Evolutionary conservation across 2,888 invertebrate species (phyloP), one percentile per base, ranked within the genome.

Genomic region (Ennomos erosarius): DNA sequence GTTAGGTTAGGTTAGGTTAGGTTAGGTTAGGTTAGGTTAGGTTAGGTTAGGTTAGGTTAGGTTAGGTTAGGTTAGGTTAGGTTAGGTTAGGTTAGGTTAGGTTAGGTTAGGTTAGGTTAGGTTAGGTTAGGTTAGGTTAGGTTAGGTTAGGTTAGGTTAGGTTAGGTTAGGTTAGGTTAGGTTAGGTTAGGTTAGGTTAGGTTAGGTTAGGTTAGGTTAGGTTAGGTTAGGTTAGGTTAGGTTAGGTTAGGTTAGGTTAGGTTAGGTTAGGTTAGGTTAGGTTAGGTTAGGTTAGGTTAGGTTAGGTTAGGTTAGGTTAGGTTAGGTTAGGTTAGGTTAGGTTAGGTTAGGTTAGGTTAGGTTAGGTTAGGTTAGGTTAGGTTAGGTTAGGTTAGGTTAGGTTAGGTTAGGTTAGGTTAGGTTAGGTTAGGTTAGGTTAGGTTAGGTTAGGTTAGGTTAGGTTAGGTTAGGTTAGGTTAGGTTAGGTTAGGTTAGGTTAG

Each of bases 61-160:
- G 53, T 57, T 57, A 61, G 50, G 53, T 54, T 61, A 56, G 57
- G 53, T 53, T 61, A 53, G 56, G 56, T 56, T 56, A 56, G 53
- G 53, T 55, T 49, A 54, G 55, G 55, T 51, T 55, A 47, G 37
- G 37, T 37, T 36, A 36, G 39, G 39, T 39, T 39, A 39, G 39
- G 39, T 39, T 39, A 39, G 39, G 39, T 39, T 39, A 39, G 39
- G 39, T 39, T 39, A 39, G 39, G 39, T 39, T 39, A 39, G 39
- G 39, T 39, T 39, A 39, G 39, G 39, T 39, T 44, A 12, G 45
- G 43, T 34, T 36, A 39, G 12, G 48, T 42, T 48, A 50, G 54
- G 54, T 50, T 54, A 55, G 54, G 59, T 59, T 55, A 59, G 54
- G 53, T 59, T 59, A 54, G 53, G 53, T 49, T 59, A 53, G 53